Evolutionary conservation across 2,797 vertebrate species (phyloP), one percentile per base, ranked within the genome.

Genomic region (Onychomys arenicola): DNA sequence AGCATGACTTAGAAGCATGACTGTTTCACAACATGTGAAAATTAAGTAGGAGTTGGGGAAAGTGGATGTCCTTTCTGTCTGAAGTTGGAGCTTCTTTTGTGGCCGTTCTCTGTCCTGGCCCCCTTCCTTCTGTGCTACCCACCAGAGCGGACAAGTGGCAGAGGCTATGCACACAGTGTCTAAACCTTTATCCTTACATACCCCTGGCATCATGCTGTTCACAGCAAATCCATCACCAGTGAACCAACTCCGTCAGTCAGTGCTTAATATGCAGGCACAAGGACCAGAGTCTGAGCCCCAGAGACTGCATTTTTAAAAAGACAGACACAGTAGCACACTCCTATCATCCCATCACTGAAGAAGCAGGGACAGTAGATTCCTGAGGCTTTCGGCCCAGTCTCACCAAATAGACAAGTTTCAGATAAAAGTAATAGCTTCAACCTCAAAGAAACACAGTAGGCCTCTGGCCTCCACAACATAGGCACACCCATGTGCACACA

Each of bases 11-110:
- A 55, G 14, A 80, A 52, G 46, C 14, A 63, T 23, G 25, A 63
- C 27, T 63, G 14, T 69, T 65, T 93, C 67, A 46, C 34, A 91
- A 8, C 23, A 34, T 40, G 82, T 82, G n/a, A 96, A 90, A 69
- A 93, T 29, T 34, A 78, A 82, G 12, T 82, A 71, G 75, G 8
- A 80, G 49, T 95, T 34, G 21, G 63, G 43, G 52, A 17, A 59
- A 71, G 14, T 4, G 5, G 40, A 4, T 27, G 0, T 25, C 6
- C 77, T 82, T 91, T 55, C 63, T 83, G 82, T 7, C 75, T 63
- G n/a, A 55, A 37, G 12, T 78, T 29, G 21, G 29, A 46, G n/a
- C 6, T 88, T 78, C 61, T 43, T 91, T 91, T 49, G 52, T 23
- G 77, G 43, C 32, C 23, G 21, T n/a, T 71, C 46, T 25, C 32